These are phyloP conservation scores for Mohoua ochrocephala DNA, from an alignment of 2,113 vertebrate species.

Conservation along the genomic window DNA sequence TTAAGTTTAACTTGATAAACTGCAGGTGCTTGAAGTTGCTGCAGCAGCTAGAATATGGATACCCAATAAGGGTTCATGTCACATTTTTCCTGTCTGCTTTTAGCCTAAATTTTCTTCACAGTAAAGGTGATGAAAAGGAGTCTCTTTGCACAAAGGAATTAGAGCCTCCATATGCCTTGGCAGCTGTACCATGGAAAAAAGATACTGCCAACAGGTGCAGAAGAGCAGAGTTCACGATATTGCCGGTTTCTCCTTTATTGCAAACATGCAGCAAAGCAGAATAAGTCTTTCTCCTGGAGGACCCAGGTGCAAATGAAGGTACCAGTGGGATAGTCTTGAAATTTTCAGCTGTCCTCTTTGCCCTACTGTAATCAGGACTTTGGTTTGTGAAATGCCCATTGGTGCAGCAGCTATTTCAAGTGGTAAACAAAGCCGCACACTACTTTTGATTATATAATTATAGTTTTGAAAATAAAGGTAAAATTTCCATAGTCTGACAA, in stretches of 20 bases:
- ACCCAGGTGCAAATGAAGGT: not conserved
- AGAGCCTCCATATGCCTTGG: not conserved
- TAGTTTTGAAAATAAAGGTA: not conserved
- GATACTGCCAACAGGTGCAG: not conserved
- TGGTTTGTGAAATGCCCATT: not conserved
- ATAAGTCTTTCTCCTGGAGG: not conserved
- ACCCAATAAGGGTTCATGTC: not conserved
- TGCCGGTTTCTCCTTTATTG: not conserved
- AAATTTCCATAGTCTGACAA: not conserved
- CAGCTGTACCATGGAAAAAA: not conserved
- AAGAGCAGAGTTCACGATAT: not conserved
- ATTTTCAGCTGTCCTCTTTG: not conserved
- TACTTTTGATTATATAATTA: not conserved
- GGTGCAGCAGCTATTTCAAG: not conserved
- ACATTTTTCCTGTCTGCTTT: not conserved
- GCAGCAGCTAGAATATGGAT: not conserved
- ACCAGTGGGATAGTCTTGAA: not conserved
- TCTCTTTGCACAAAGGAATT: conserved; percentile 3
- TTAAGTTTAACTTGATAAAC: conserved; percentile 48
- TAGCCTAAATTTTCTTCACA: not conserved
- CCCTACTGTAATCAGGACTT: not conserved
- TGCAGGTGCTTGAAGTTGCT: conserved; percentile 19
- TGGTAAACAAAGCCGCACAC: not conserved
- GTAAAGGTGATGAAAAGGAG: not conserved
- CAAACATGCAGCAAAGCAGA: not conserved